Conservation (phyloP, 2,797 vertebrate species). For the Glyptemys insculpta region DNA sequence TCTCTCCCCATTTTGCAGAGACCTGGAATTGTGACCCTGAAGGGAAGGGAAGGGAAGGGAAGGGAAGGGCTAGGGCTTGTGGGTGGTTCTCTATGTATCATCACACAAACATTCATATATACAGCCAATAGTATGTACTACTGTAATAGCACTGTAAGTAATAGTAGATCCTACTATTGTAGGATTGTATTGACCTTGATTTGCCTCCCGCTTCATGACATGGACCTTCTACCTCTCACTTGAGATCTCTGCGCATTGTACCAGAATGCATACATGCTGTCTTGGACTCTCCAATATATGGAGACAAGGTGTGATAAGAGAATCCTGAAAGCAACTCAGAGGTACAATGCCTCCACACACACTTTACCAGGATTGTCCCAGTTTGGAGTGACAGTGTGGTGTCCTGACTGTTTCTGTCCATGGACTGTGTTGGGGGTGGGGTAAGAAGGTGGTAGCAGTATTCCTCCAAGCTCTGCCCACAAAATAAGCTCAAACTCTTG, state of each 20-base stretch:
- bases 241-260: not conserved
- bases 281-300: not conserved
- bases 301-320: not conserved
- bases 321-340: not conserved
- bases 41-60: not conserved
- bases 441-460: not conserved
- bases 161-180: not conserved
- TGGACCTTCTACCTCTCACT: not conserved
- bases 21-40: not conserved
- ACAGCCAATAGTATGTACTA: not conserved
- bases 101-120: not conserved
- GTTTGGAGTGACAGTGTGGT: not conserved
- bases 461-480: not conserved
- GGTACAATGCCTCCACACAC: not conserved
- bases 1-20: not conserved
- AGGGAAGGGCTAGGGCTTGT: not conserved
- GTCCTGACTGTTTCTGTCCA: not conserved
- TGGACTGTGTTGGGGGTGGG: not conserved
- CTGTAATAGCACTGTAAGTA: too few relatives aligned
- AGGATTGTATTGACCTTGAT: not conserved
- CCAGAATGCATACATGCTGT: not conserved
- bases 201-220: not conserved
- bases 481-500: not conserved
- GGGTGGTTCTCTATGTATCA: not conserved
- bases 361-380: not conserved